Evolutionary conservation across 2,888 invertebrate genomes (phyloP), one percentile per base, ranked within the genome.

Genomic region (Campoplex capitator): DNA sequence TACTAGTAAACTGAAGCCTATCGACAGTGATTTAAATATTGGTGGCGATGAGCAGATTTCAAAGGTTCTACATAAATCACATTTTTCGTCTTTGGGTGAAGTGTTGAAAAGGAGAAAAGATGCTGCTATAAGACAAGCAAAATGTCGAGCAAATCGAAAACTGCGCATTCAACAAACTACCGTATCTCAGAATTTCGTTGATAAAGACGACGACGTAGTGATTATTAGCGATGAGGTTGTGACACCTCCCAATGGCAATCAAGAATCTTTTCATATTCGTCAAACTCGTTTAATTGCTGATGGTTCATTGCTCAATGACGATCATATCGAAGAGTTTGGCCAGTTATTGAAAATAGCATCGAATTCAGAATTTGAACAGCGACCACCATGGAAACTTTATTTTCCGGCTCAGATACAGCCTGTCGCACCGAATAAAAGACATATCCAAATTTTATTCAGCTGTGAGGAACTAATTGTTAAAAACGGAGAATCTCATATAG

Each of bases 361-460:
- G 11, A 56, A 83, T 74, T 87, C 73, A 45, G 32, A 23, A 80
- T 79, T 62, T 73, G 71, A 73, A n/a, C 67, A 56, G 71, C 54
- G 42, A 32, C 83, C 56, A 18, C 75, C 38, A 28, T 76, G 38
- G 38, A 16, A 45, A 7, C 8, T 76, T 42, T 45, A 76, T 32
- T 42, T 70, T n/a, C 86, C 80, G 11, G n/a, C 79, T 23, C 68
- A 48, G 35, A 88, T 88, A 42, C 45, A 67, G 32, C 73, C 83
- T 48, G 86, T 84, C 16, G 62, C 68, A n/a, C 65, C 42, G 58
- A 79, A 54, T 54, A 23, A 80, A 51, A 62, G 81, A 74, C 85
- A 89, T 51, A 74, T 88, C 56, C 89, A 89, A 75, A 84, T 88
- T 35, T 80, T 88, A 76, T 76, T 84, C 56, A 86, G 88, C 45